Percentiles rank a stretch among this genome's conserved stretches.
Evolutionary conservation across 2,888 invertebrate species (phyloP).

Genomic region (Eledona agricola): DNA sequence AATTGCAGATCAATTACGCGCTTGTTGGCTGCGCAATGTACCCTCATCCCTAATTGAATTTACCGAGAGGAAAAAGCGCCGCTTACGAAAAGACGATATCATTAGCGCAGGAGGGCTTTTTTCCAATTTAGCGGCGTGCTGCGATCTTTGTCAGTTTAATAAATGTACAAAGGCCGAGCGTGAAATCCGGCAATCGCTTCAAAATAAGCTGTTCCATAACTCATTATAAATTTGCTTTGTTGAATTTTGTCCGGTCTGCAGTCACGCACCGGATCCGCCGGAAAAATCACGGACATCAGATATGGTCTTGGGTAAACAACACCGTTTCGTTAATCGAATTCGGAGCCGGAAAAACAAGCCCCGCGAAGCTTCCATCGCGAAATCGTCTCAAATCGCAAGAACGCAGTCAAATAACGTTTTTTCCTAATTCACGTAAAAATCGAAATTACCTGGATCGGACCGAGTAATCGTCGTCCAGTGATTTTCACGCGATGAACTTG

Average conservation of each 20-base stretch:
- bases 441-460: conserved; percentile 5
- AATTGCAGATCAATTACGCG: conserved; percentile 56
- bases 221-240: conserved; percentile 54
- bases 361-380: too few relatives aligned
- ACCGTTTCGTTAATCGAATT: too few relatives aligned
- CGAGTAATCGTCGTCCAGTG: conserved; percentile 22
- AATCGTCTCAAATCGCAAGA: conserved; percentile 2
- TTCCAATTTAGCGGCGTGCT: conserved; percentile 53
- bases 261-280: conserved; percentile 30
- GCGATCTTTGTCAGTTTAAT: conserved; percentile 56
- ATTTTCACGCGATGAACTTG: conserved; percentile 36
- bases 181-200: conserved; percentile 55
- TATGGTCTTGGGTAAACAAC: too few relatives aligned
- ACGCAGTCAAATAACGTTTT: conserved; percentile 22
- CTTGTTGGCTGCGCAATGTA: conserved; percentile 54
- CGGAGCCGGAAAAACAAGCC: too few relatives aligned
- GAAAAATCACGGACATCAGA: too few relatives aligned
- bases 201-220: conserved; percentile 56
- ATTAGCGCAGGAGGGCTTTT: conserved; percentile 52
- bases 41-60: conserved; percentile 42
- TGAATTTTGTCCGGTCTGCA: conserved; percentile 44
- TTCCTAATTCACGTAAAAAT: conserved; percentile 12
- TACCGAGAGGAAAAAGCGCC: conserved; percentile 43
- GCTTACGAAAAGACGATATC: conserved; percentile 53
- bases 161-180: conserved; percentile 55